These are phyloP conservation scores for Callimorpha dominula DNA, from an alignment of 2,888 invertebrate genomes.

Conservation along the genomic window DNA sequence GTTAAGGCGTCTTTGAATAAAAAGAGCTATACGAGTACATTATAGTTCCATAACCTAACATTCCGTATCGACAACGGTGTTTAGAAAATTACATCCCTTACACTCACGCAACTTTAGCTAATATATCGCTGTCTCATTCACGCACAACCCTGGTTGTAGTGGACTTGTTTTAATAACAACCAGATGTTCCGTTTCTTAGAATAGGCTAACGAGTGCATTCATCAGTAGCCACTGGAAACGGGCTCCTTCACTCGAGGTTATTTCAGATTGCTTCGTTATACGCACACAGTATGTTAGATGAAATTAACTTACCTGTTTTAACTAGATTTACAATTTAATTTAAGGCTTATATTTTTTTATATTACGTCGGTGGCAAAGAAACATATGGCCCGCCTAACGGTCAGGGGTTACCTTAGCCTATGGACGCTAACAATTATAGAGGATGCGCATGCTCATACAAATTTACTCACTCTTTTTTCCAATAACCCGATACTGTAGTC, in stretches of 20 bases:
- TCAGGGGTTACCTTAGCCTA: too few relatives aligned
- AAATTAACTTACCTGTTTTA: neutral
- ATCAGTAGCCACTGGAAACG: slow-evolving; percentile 32
- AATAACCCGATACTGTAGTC: too few relatives aligned
- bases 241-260: neutral
- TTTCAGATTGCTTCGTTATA: slow-evolving; percentile 4
- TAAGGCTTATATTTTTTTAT: too few relatives aligned
- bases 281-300: slow-evolving; percentile 7
- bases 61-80: neutral
- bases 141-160: neutral
- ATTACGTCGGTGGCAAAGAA: too few relatives aligned
- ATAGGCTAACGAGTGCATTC: slow-evolving; percentile 43
- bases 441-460: too few relatives aligned
- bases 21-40: neutral
- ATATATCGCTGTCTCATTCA: neutral
- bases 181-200: slow-evolving; percentile 40
- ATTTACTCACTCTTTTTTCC: too few relatives aligned
- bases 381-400: too few relatives aligned
- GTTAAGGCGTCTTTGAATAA: neutral
- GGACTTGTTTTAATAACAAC: slow-evolving; percentile 12
- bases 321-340: too few relatives aligned
- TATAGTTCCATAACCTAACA: neutral
- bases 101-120: neutral
- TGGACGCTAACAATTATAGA: too few relatives aligned
- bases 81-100: neutral